Conservation (phyloP, 2,797 vertebrate genomes). For the Odontamblyopus lacepedii region DNA sequence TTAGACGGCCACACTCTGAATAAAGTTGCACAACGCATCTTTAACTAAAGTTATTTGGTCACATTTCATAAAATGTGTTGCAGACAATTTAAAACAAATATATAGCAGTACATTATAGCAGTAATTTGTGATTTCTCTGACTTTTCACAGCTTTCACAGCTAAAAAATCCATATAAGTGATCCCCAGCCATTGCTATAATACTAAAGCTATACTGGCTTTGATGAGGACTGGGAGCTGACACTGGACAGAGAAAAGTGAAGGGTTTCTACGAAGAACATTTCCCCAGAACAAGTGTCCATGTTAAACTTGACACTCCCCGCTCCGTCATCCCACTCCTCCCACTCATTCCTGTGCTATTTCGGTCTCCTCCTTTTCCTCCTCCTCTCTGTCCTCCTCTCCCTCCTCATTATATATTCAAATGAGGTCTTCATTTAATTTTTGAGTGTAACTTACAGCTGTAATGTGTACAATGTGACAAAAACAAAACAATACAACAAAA, state of each 20-base stretch:
- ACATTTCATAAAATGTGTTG: not conserved
- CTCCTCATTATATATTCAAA: not conserved
- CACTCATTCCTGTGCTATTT: not conserved
- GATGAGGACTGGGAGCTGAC: not conserved
- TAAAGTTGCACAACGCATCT: no score
- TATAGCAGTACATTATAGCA: not conserved
- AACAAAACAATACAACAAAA: no score
- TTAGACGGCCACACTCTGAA: no score
- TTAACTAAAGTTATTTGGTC: no score
- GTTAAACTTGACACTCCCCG: conserved; percentile 8
- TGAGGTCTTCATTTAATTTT: no score
- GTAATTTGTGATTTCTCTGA: not conserved
- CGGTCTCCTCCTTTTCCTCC: conserved; percentile 13
- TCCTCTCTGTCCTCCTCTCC: not conserved
- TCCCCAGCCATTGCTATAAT: not conserved
- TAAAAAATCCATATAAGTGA: not conserved
- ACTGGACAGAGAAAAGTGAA: not conserved
- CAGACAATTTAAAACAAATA: not conserved
- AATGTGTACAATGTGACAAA: no score
- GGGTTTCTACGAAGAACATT: conserved; percentile 3
- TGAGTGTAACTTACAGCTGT: no score
- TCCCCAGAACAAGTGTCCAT: not conserved
- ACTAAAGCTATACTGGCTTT: not conserved
- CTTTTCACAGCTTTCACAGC: not conserved
- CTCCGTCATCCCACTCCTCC: not conserved